These are phyloP conservation scores for Montipora cactus DNA, from an alignment of 64 coral and sea anemone species.

Conservation along the genomic window DNA sequence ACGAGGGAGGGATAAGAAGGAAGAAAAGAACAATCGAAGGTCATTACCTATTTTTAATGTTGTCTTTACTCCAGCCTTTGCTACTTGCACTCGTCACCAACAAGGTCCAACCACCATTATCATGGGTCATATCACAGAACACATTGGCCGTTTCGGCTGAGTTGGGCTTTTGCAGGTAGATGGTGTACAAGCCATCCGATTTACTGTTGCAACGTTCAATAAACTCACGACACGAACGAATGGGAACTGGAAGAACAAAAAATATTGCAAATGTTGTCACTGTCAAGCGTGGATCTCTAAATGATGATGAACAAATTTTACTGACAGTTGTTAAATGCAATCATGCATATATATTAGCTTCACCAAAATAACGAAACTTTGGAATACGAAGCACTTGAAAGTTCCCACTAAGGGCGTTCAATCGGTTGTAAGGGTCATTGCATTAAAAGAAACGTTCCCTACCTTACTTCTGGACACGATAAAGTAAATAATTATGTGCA, in stretches of 20 bases:
- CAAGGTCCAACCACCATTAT: constrained; percentile 86
- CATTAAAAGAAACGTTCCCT: neutral
- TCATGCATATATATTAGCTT: neutral
- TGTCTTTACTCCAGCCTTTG: constrained; percentile 75
- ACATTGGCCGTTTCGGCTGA: constrained; percentile 77
- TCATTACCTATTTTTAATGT: constrained; percentile 63
- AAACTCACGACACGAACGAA: constrained; percentile 95
- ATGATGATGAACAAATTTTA: too few relatives aligned
- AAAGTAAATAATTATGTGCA: neutral
- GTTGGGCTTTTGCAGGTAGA: constrained; percentile 75
- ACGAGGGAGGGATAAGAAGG: neutral
- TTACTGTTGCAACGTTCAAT: constrained; percentile 84
- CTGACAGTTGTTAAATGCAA: too few relatives aligned
- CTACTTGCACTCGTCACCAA: constrained; percentile 84
- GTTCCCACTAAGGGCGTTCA: neutral
- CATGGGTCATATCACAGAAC: constrained; percentile 93
- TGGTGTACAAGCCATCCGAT: constrained; percentile 87
- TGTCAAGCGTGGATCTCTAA: too few relatives aligned
- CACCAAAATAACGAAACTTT: neutral
- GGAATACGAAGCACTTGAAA: neutral
- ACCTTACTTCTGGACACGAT: neutral
- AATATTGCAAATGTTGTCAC: neutral
- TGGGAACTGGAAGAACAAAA: constrained; percentile 67
- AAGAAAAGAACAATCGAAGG: neutral
- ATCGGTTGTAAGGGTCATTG: neutral